These are phyloP conservation scores for Trissolcus brochymenae DNA, from an alignment of 2,888 invertebrate species.

Conservation along the genomic window DNA sequence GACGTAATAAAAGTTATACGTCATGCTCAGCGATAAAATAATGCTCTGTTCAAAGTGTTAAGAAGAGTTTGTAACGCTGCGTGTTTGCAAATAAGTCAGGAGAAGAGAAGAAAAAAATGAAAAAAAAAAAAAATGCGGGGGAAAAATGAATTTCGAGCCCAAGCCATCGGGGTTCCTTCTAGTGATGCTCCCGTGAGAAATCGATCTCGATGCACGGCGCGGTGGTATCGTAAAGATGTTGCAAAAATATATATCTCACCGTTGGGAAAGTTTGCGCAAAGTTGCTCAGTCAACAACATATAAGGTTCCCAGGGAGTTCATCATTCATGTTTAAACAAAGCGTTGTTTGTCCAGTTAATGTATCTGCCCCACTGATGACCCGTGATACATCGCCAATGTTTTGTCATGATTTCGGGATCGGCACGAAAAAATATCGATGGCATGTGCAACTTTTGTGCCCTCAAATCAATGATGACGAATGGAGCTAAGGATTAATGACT, in stretches of 20 bases:
- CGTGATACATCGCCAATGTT: constrained; percentile 15
- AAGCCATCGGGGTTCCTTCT: constrained; percentile 26
- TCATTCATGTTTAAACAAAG: constrained; percentile 54
- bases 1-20: too few species aligned
- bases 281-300: constrained; percentile 50
- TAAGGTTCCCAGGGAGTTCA: constrained; percentile 39
- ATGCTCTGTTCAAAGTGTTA: constrained; percentile 36
- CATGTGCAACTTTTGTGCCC: not conserved
- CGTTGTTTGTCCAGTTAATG: constrained; percentile 59
- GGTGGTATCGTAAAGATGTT: constrained; percentile 45
- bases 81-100: not conserved
- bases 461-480: too few species aligned
- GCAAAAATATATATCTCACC: constrained; percentile 50
- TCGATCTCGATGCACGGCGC: constrained; percentile 42
- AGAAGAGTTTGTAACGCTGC: constrained; percentile 38
- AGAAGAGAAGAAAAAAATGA: constrained; percentile 1
- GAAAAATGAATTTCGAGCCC: constrained; percentile 48
- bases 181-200: constrained; percentile 51
- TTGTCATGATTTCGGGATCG: constrained; percentile 7
- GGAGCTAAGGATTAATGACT: not conserved
- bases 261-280: constrained; percentile 50
- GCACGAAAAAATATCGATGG: not conserved
- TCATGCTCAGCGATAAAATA: constrained; percentile 41
- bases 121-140: constrained; percentile 9
- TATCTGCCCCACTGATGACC: constrained; percentile 43